Base-by-base conservation (phyloP, 2,888 invertebrate species). In the Epistrophella euchroma region DNA sequence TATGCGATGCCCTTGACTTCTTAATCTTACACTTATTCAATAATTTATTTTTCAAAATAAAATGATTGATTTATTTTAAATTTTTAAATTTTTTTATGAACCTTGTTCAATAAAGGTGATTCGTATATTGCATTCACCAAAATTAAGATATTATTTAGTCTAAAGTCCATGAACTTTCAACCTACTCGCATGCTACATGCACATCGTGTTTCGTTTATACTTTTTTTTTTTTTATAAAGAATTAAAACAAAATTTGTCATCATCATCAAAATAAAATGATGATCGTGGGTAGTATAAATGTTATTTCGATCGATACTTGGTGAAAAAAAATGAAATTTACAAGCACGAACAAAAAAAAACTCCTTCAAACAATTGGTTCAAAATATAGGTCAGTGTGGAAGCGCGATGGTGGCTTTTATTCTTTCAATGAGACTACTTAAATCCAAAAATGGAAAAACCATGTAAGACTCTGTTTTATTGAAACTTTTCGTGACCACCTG, bases 381-480 rank as follows among this genome's bases (percentile, higher is more conserved):
- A 64, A 68, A 86, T 81, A 77, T 86, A 56, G 81, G 81, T 82
- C 85, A 81, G 25, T 5, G 32, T 11, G 52, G 50, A 79, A 22
- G 11, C 11, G 32, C 11, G 32, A 32, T 68, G 50, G 35, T n/a
- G 37, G 25, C 35, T 50, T 64, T 45, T 22, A 7, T 19, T 19
- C 37, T 58, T 58, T 43, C 37, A 25, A 45, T 52, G n/a, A 73
- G 50, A 47, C 47, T 43, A 71, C 56, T 68, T 62, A 32, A 45
- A 2, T 66, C 66, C 68, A 50, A 74, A 74, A 70, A 79, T 73
- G 78, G 73, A 52, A 73, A 52, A 40, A 1, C 45, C 25, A 37
- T 17, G 71, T 47, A 60, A 66, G 22, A 60, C 22, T 60, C n/a
- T 4, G 19, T 6, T 37, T 37, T 22, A 56, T 37, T 25, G 13